A percentile compares a stretch with the other conserved stretches of the same genome.
These are phyloP conservation scores for Drosophila gaucha DNA, from an alignment of 2,888 invertebrate genomes.

Conservation along the genomic window DNA sequence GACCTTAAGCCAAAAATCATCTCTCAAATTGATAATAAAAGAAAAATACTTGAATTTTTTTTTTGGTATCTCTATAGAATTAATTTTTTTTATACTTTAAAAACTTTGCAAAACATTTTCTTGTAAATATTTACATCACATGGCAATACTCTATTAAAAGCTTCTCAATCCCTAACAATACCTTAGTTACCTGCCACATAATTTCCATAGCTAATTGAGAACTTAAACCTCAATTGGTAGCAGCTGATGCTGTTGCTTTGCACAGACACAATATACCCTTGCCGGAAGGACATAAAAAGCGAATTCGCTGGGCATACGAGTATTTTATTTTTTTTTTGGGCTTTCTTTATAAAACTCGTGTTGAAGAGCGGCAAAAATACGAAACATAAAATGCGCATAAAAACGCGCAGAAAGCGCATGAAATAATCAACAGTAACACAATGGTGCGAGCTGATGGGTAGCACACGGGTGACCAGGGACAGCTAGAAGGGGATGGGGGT, in stretches of 20 bases:
- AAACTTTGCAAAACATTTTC: too few species aligned
- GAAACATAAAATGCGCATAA: conserved; percentile 77
- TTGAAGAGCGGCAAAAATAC: conserved; percentile 60
- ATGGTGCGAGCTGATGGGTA: conserved; percentile 48
- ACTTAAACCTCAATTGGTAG: background rate
- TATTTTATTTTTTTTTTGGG: conserved; percentile 28
- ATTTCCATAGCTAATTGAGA: background rate
- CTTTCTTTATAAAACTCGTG: conserved; percentile 43
- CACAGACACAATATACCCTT: conserved; percentile 14
- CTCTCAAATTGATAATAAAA: too few species aligned
- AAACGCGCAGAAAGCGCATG: conserved; percentile 76
- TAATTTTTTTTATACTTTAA: too few species aligned
- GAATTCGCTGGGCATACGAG: conserved; percentile 33
- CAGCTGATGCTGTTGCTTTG: background rate
- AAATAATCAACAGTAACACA: conserved; percentile 75
- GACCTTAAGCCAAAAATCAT: too few species aligned
- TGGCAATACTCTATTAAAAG: too few species aligned
- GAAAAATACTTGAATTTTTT: too few species aligned
- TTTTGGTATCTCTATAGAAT: too few species aligned
- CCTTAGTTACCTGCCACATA: background rate
- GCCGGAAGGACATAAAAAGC: conserved; percentile 18
- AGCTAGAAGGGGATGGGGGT: conserved; percentile 1
- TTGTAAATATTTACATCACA: too few species aligned
- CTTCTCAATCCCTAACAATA: background rate
- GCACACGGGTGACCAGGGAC: conserved; percentile 38